Percentiles rank a stretch among this genome's conserved stretches.
These are phyloP conservation scores for Cygnus buccinator DNA, from an alignment of 2,113 vertebrate species.

Conservation along the genomic window DNA sequence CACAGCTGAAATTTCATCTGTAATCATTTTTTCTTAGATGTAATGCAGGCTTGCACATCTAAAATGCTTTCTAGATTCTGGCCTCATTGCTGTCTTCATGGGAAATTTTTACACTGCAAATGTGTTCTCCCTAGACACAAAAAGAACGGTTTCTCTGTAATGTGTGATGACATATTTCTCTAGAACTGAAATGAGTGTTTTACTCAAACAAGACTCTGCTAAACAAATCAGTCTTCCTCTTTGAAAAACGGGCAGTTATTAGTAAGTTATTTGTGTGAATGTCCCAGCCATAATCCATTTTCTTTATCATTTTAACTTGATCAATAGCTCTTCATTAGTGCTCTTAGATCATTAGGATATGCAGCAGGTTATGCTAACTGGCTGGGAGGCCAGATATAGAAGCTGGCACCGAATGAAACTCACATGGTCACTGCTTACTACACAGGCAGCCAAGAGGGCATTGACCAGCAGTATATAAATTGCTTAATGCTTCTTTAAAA, in stretches of 20 bases:
- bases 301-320: background rate
- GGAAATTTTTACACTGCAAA: background rate
- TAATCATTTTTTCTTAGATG: background rate
- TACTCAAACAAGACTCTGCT: background rate
- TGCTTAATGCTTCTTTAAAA: background rate
- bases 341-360: background rate
- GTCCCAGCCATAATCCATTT: background rate
- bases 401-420: background rate
- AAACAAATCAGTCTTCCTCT: background rate
- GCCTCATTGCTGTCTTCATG: background rate
- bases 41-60: background rate
- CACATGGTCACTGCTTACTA: conserved; percentile 6
- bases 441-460: background rate
- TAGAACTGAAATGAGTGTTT: background rate
- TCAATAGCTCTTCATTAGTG: background rate
- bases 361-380: background rate
- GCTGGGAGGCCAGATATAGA: background rate
- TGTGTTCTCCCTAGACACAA: background rate
- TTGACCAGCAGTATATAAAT: background rate
- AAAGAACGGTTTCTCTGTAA: background rate
- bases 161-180: background rate
- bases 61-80: conserved; percentile 2
- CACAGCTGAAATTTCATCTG: background rate
- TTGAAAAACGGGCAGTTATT: conserved; percentile 2
- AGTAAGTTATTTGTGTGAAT: background rate